Conservation (phyloP, 1,140 invertebrate genomes). For the Alviniconcha marisindica region DNA sequence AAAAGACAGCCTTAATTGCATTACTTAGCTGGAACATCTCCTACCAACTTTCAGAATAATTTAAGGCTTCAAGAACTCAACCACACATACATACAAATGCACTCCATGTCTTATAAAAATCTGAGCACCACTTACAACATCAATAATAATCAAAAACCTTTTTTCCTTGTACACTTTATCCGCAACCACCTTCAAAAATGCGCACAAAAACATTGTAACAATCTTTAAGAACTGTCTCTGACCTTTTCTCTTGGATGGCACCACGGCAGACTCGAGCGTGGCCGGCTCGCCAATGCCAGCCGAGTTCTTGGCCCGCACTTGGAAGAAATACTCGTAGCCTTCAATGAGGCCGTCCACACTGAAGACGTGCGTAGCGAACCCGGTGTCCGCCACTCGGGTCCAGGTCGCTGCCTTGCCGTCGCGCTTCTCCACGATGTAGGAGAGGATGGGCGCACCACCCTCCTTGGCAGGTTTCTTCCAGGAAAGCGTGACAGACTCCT, state of each 20-base stretch:
- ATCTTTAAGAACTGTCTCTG: too few species aligned
- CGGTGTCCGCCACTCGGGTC: constrained; percentile 84
- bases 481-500: constrained; percentile 75
- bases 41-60: too few species aligned
- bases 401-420: constrained; percentile 85
- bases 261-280: constrained; percentile 89
- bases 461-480: constrained; percentile 73
- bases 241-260: constrained; percentile 53
- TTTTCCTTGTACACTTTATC: too few species aligned
- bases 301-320: constrained; percentile 95
- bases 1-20: too few species aligned
- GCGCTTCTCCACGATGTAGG: constrained; percentile 75
- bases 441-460: constrained; percentile 70
- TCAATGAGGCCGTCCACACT: constrained; percentile 92
- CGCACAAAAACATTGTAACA: too few species aligned
- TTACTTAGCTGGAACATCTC: too few species aligned
- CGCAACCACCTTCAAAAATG: too few species aligned
- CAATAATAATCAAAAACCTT: too few species aligned
- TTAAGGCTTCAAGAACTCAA: too few species aligned
- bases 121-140: too few species aligned
- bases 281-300: constrained; percentile 95
- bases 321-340: constrained; percentile 97
- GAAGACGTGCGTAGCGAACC: constrained; percentile 79
- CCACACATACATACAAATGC: too few species aligned
- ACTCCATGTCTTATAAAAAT: too few species aligned